phyloP scores from a whole-genome alignment of 2,888 invertebrate genomes.

The Drosophila antonietae region DNA sequence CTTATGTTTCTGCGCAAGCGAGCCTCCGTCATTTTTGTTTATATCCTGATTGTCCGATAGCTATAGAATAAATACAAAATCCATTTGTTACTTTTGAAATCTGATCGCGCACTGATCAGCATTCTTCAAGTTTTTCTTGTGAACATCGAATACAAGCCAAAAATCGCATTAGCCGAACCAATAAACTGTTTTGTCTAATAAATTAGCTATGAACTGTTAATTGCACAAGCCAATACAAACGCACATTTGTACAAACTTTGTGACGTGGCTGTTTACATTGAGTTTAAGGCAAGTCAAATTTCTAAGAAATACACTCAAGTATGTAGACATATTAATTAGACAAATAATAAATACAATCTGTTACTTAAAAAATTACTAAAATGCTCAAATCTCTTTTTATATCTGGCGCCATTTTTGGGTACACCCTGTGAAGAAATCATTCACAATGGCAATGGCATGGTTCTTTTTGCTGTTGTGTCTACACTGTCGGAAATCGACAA shows the following conservation, averaged over 20 bases:
- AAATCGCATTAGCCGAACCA: slow-evolving; percentile 48
- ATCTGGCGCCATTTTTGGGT: slow-evolving; percentile 16
- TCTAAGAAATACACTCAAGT: background rate
- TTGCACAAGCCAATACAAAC: slow-evolving; percentile 51
- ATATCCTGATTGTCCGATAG: slow-evolving; percentile 1
- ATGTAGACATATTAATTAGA: background rate
- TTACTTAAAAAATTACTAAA: background rate
- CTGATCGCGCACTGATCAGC: slow-evolving; percentile 41
- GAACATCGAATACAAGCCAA: slow-evolving; percentile 32
- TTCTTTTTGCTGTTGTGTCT: background rate
- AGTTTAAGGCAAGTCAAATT: background rate
- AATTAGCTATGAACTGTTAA: slow-evolving; percentile 67
- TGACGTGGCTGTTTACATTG: slow-evolving; percentile 24
- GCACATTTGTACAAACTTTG: slow-evolving; percentile 41
- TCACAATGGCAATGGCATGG: slow-evolving; percentile 32
- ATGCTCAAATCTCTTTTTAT: too few species aligned
- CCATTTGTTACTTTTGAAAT: slow-evolving; percentile 51
- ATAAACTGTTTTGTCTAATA: slow-evolving; percentile 62
- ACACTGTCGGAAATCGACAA: slow-evolving; percentile 9
- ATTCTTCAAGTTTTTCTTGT: slow-evolving; percentile 18
- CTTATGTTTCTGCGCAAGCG: slow-evolving; percentile 77
- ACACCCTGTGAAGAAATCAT: slow-evolving; percentile 16
- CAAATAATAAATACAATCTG: background rate
- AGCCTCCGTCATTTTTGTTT: slow-evolving; percentile 73
- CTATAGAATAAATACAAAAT: slow-evolving; percentile 14